Evolutionary conservation across 2,113 vertebrate species (phyloP).

Genomic region (Ariopsis seemanni): DNA sequence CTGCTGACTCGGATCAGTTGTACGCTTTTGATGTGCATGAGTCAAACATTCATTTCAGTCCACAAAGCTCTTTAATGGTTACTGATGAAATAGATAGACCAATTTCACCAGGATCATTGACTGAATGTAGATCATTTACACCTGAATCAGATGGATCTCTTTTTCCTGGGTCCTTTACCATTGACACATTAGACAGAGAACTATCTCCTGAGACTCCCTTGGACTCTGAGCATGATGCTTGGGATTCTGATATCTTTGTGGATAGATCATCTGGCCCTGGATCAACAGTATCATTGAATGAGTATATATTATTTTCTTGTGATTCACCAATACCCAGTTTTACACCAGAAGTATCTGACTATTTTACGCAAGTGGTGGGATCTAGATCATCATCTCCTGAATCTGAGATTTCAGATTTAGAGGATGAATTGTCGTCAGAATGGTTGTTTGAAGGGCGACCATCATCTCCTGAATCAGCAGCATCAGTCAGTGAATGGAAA

Average conservation of each 20-base stretch:
- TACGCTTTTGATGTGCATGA: background rate
- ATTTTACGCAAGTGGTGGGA: constrained; percentile 9
- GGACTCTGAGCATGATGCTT: constrained; percentile 13
- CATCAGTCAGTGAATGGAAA: constrained; percentile 32
- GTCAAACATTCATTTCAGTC: constrained; percentile 23
- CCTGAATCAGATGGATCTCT: constrained; percentile 51
- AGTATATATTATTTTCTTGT: constrained; percentile 35
- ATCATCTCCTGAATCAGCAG: constrained; percentile 54
- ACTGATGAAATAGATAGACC: constrained; percentile 42
- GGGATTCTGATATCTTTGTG: constrained; percentile 14
- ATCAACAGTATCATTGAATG: constrained; percentile 48
- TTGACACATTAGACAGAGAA: constrained; percentile 36
- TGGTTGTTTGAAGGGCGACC: constrained; percentile 41
- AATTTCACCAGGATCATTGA: constrained; percentile 45
- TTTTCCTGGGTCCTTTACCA: constrained; percentile 47
- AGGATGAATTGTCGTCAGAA: constrained; percentile 12
- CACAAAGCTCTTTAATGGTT: constrained; percentile 17
- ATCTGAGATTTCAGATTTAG: constrained; percentile 48
- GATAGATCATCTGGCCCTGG: constrained; percentile 20
- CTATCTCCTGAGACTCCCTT: background rate
- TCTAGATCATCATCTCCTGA: constrained; percentile 26
- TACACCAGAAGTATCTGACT: constrained; percentile 30
- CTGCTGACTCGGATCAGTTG: background rate
- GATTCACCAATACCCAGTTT: constrained; percentile 52
- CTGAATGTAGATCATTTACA: constrained; percentile 49